Conservation (phyloP, 1,140 invertebrate species). For the Oreohelix idahoensis region DNA sequence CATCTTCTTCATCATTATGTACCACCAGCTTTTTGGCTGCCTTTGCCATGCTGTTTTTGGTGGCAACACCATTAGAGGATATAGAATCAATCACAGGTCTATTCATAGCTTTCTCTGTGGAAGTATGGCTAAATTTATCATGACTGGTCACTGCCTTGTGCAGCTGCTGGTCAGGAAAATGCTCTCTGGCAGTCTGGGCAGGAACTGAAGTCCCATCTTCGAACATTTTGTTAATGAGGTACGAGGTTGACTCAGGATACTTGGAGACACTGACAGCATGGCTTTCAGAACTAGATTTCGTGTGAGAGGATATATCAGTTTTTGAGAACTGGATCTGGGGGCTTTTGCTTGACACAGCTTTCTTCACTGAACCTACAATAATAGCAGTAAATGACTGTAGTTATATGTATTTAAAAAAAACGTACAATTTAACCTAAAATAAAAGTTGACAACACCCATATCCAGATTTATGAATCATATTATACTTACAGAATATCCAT, state of each 20-base stretch:
- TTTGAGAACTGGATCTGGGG: constrained; percentile 31
- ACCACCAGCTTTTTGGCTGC: background rate
- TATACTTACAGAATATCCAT: too few species aligned
- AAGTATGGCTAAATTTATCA: constrained; percentile 32
- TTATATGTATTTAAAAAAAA: too few species aligned
- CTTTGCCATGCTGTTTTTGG: background rate
- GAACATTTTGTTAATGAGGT: constrained; percentile 65
- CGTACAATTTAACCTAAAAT: too few species aligned
- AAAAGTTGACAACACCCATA: too few species aligned
- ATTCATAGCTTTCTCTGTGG: background rate
- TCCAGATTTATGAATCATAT: too few species aligned
- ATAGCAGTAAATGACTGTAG: too few species aligned
- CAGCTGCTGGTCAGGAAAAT: constrained; percentile 54
- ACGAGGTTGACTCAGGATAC: constrained; percentile 53
- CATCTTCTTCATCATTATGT: constrained; percentile 31
- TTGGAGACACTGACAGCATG: constrained; percentile 21
- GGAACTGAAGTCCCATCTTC: constrained; percentile 33
- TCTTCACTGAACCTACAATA: constrained; percentile 3
- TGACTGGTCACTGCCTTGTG: constrained; percentile 56
- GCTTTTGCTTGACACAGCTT: constrained; percentile 35
- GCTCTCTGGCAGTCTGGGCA: constrained; percentile 32
- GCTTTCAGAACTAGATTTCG: background rate
- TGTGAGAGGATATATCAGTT: constrained; percentile 3
- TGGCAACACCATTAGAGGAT: background rate
- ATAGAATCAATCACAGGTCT: background rate